Evolutionary conservation across 1,140 invertebrate species (phyloP).

Genomic region (Macrobrachium nipponense): DNA sequence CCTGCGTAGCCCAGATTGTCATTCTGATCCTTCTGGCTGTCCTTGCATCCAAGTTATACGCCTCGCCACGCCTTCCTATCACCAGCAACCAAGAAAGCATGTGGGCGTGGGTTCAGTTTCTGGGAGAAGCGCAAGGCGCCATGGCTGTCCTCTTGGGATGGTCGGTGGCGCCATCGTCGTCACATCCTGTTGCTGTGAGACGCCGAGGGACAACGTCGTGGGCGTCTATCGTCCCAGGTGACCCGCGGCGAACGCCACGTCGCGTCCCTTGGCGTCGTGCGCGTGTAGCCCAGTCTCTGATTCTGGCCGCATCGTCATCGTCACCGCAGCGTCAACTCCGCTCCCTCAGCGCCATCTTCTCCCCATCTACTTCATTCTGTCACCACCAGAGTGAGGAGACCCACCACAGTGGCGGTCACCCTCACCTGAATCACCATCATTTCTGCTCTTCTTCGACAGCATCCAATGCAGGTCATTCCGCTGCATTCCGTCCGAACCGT

Average conservation of each 20-base stretch:
- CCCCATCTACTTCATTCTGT: too few species aligned
- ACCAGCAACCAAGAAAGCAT: background rate
- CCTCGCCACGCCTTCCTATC: background rate
- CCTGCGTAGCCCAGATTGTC: conserved; percentile 18
- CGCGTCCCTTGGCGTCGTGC: background rate
- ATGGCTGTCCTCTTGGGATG: conserved; percentile 46
- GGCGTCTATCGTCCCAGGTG: conserved; percentile 45
- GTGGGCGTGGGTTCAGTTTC: conserved; percentile 39
- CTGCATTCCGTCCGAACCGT: too few species aligned
- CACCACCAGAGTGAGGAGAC: too few species aligned
- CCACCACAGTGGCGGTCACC: too few species aligned
- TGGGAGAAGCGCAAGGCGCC: conserved; percentile 43
- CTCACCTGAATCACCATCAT: too few species aligned
- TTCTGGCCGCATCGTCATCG: too few species aligned
- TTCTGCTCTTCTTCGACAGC: too few species aligned
- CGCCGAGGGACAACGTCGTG: conserved; percentile 44
- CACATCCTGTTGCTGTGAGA: conserved; percentile 35
- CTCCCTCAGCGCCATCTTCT: too few species aligned
- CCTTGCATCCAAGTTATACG: background rate
- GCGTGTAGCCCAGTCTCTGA: background rate
- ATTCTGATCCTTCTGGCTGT: conserved; percentile 34
- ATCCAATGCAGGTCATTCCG: too few species aligned
- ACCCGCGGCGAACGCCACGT: background rate
- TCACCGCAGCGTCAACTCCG: too few species aligned
- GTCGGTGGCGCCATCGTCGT: conserved; percentile 28